phyloP scores from a whole-genome alignment of 2,113 vertebrate species.

The Anser brachyrhynchus region DNA sequence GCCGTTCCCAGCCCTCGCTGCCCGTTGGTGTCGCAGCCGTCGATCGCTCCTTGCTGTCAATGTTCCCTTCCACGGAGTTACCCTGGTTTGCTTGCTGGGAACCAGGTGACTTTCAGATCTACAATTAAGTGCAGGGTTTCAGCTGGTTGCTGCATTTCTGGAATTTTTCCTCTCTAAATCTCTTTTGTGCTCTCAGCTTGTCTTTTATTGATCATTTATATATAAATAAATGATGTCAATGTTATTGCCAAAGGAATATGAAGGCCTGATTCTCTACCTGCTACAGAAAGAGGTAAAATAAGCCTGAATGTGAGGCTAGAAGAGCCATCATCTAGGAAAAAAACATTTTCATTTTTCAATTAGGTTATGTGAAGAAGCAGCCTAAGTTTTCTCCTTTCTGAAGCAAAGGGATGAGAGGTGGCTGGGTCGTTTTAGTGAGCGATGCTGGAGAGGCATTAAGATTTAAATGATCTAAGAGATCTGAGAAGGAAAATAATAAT shows the following conservation, averaged over 20 bases:
- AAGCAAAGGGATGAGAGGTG: background rate
- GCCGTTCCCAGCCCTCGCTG: background rate
- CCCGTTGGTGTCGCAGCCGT: background rate
- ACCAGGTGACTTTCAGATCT: background rate
- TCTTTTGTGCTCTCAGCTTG: background rate
- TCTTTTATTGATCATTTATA: background rate
- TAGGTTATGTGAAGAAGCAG: background rate
- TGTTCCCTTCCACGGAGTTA: background rate
- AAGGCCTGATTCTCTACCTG: background rate
- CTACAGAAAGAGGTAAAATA: background rate
- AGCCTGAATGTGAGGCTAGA: background rate
- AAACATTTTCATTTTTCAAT: background rate
- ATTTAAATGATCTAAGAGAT: background rate
- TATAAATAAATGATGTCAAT: background rate
- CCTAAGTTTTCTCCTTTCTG: background rate
- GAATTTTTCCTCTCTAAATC: background rate
- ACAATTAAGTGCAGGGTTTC: background rate
- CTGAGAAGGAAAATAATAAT: background rate
- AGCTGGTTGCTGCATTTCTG: background rate
- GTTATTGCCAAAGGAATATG: background rate
- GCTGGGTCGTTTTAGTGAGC: background rate
- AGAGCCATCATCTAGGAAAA: background rate
- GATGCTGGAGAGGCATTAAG: background rate
- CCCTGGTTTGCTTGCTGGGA: background rate
- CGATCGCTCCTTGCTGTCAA: fast-evolving